phyloP scores from a whole-genome alignment of 1,140 invertebrate genomes.

The Drosophila ogumai region DNA sequence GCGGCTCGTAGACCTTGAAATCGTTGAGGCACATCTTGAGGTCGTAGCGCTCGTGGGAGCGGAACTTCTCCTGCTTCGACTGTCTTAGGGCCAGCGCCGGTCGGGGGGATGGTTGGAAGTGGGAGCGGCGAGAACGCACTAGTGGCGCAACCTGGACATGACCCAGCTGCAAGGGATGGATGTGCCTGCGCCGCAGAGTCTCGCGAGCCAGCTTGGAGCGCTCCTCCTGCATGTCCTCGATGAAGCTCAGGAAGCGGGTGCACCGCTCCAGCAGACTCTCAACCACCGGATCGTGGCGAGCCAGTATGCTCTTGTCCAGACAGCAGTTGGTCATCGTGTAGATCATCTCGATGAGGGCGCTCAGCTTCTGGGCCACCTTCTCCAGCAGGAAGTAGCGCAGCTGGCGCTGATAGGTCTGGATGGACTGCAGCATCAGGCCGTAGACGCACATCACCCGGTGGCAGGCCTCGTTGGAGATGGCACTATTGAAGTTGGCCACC shows the following conservation, averaged over 20 bases:
- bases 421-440: slow-evolving; percentile 57
- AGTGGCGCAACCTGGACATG: not conserved
- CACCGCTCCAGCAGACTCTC: slow-evolving; percentile 72
- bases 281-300: slow-evolving; percentile 69
- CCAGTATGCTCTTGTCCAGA: slow-evolving; percentile 70
- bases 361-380: slow-evolving; percentile 77
- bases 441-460: slow-evolving; percentile 67
- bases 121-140: too few relatives aligned
- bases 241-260: slow-evolving; percentile 62
- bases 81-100: not conserved
- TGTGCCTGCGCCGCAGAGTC: slow-evolving; percentile 4
- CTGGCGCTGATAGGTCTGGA: slow-evolving; percentile 61
- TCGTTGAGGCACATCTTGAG: slow-evolving; percentile 81
- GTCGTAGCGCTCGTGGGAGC: slow-evolving; percentile 60
- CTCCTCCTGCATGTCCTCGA: slow-evolving; percentile 74
- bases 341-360: slow-evolving; percentile 75
- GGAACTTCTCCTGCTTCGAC: slow-evolving; percentile 7
- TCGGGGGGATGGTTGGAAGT: too few relatives aligned
- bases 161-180: not conserved
- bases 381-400: slow-evolving; percentile 73
- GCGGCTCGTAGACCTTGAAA: slow-evolving; percentile 71
- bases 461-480: slow-evolving; percentile 72
- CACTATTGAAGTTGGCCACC: slow-evolving; percentile 57
- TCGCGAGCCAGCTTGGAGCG: slow-evolving; percentile 63
- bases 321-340: slow-evolving; percentile 70